Conservation (phyloP, 2,797 vertebrate genomes). For the Rhodeus uyekii region DNA sequence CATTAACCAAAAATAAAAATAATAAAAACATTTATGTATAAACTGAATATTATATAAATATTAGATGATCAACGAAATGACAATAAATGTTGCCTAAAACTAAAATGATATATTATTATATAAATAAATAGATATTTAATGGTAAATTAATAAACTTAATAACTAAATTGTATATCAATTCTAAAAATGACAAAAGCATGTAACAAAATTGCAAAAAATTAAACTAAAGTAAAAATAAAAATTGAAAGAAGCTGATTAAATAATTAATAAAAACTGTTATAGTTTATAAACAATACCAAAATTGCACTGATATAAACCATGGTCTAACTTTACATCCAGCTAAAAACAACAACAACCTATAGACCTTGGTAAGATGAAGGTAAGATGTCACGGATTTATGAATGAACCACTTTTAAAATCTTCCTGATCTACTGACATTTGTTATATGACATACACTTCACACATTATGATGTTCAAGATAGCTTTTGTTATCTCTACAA, state of each 20-base stretch:
- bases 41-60: not conserved
- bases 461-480: no score
- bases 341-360: not conserved
- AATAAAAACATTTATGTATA: not conserved
- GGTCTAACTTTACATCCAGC: not conserved
- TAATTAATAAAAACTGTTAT: not conserved
- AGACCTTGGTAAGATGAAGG: no score
- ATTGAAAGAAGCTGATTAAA: not conserved
- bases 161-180: no score
- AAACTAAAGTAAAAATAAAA: not conserved
- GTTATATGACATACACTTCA: not conserved
- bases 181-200: not conserved
- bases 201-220: not conserved
- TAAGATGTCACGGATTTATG: not conserved
- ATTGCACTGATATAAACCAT: not conserved
- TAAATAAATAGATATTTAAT: no score
- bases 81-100: no score
- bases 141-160: no score
- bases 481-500: no score
- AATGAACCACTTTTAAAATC: not conserved
- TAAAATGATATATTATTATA: no score
- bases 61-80: no score
- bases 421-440: not conserved
- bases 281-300: not conserved
- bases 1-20: not conserved